Evolutionary conservation across 2,888 invertebrate genomes (phyloP), one percentile per base, ranked within the genome.

Genomic region (Abscondita cerata): DNA sequence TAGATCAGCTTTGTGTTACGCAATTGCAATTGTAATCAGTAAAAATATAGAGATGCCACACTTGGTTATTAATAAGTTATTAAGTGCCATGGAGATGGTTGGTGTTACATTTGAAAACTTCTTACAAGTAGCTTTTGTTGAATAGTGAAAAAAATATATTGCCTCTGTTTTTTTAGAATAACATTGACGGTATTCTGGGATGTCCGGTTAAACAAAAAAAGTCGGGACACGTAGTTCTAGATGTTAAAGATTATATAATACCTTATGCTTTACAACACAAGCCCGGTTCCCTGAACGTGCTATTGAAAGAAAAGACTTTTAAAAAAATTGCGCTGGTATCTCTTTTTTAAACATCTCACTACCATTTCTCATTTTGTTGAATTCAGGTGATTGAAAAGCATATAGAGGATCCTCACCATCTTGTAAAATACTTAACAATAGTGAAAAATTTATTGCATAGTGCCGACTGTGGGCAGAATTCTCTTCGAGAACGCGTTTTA

Each of bases 1-100:
- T 12, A 76, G 79, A 54, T 78, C 78, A 6, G 76, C 79, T 8
- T 65, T 81, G 8, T 80, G 80, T 63, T 80, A 80, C 60, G 77
- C 76, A 8, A 75, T 79, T 50, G 75, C 78, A 4, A 72, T 72
- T 19, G 73, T 76, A n/a, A 72, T 78, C n/a, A 69, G 73, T 11
- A 80, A 79, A 66, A 68, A 70, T 46, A 55, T 72, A 13, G 66
- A 73, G 34, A 67, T 72, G 8, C 75, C 77, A 5, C 72, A 70
- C 67, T 34, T 66, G 3, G 70, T 78, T 1, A 67, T 76, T 2
- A 75, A 78, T 25, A 70, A 67, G 57, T 65, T 80, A 16, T 62
- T 76, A 12, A 56, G 56, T 0, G 74, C 73, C 38, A 53, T 78
- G 33, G 68, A 69, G 18, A 69, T 68, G 40, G 60, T 68, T 5